phyloP scores from a whole-genome alignment of 2,888 invertebrate genomes.

The Ametastegia equiseti region DNA sequence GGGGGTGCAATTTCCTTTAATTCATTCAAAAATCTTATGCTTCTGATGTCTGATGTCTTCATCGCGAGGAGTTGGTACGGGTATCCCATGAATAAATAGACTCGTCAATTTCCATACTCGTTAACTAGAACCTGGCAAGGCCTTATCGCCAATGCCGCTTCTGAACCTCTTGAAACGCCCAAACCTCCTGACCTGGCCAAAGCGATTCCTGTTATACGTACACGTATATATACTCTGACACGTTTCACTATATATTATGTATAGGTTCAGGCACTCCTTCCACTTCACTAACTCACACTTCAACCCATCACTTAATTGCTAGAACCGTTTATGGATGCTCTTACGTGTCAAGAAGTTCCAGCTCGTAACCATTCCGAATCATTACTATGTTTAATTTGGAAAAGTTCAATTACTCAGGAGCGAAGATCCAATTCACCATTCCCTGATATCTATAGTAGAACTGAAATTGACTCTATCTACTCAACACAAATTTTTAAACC shows the following conservation, averaged over 20 bases:
- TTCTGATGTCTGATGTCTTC: conserved; percentile 69
- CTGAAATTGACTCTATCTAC: no score
- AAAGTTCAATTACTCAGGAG: background rate
- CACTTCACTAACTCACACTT: conserved; percentile 52
- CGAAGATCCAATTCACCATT: background rate
- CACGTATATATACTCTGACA: conserved; percentile 17
- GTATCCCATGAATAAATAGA: conserved; percentile 72
- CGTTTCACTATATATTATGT: conserved; percentile 15
- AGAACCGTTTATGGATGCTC: conserved; percentile 20
- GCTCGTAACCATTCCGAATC: background rate
- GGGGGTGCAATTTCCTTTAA: conserved; percentile 35
- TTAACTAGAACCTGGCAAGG: conserved; percentile 69
- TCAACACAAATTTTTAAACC: no score
- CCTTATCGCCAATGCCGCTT: conserved; percentile 68
- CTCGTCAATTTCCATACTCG: conserved; percentile 73
- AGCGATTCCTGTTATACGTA: conserved; percentile 59
- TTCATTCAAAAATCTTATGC: conserved; percentile 58
- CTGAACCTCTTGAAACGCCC: conserved; percentile 48
- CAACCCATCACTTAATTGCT: conserved; percentile 45
- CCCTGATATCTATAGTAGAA: no score
- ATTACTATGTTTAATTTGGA: background rate
- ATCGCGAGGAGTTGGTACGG: conserved; percentile 59
- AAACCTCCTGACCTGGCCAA: conserved; percentile 63
- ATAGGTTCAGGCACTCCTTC: conserved; percentile 45
- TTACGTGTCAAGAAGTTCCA: conserved; percentile 17